Evolutionary conservation across 2,888 invertebrate species (phyloP).

Genomic region (Polyploca ridens): DNA sequence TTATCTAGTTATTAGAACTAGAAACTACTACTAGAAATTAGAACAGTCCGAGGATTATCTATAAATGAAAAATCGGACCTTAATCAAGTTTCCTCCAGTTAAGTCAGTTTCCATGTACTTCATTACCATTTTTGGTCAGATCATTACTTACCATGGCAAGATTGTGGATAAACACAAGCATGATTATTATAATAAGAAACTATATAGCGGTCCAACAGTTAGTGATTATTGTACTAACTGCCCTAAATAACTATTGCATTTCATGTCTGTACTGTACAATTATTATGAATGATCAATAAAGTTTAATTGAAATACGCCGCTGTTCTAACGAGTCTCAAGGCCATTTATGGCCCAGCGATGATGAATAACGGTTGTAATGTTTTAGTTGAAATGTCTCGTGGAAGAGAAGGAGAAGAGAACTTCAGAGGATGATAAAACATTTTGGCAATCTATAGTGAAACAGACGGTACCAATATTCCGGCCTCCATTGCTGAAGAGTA

Average conservation of each 20-base stretch:
- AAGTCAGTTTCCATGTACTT: too few relatives aligned
- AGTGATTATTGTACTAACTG: background rate
- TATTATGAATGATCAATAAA: background rate
- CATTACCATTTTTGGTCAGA: too few relatives aligned
- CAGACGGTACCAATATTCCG: constrained; percentile 57
- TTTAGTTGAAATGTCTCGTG: constrained; percentile 15
- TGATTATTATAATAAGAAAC: background rate
- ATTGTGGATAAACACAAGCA: too few relatives aligned
- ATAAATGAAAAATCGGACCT: too few relatives aligned
- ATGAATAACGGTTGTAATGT: background rate
- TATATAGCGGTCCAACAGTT: too few relatives aligned
- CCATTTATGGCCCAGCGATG: background rate
- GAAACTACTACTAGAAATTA: too few relatives aligned
- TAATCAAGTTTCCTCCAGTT: too few relatives aligned
- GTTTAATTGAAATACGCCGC: background rate
- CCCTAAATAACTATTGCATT: background rate
- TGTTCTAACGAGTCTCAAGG: background rate
- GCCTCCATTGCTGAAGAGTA: constrained; percentile 68
- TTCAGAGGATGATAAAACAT: background rate
- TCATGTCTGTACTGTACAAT: background rate
- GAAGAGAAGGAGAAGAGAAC: background rate
- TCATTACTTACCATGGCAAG: too few relatives aligned
- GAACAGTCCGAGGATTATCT: too few relatives aligned
- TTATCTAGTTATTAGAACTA: too few relatives aligned
- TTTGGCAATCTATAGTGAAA: constrained; percentile 16